phyloP scores from a whole-genome alignment of 2,113 vertebrate genomes.

The Mystacornis crossleyi region DNA sequence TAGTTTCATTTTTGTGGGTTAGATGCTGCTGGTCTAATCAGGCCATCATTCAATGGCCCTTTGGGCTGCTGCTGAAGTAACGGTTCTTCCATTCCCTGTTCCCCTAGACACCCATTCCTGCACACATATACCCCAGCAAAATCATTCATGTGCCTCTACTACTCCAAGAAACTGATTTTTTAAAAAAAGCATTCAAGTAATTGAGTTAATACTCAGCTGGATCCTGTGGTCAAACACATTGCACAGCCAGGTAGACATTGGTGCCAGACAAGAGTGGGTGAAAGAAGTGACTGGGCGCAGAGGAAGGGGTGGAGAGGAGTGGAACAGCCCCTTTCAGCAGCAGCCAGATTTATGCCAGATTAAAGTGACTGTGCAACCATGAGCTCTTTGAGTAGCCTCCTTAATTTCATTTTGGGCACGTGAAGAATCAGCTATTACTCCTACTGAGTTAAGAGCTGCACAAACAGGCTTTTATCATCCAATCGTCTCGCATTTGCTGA shows the following conservation, averaged over 20 bases:
- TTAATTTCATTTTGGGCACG: conserved; percentile 48
- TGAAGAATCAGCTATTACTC: conserved; percentile 32
- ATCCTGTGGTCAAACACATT: neutral
- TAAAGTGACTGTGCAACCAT: conserved; percentile 50
- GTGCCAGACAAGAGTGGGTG: neutral
- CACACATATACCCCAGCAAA: neutral
- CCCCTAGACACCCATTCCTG: neutral
- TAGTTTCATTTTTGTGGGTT: neutral
- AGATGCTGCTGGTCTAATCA: neutral
- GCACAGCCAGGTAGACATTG: neutral
- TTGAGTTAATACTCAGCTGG: neutral
- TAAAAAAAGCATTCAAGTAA: neutral
- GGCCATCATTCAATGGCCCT: neutral
- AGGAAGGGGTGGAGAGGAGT: neutral
- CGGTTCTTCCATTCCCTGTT: neutral
- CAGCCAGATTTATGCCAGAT: conserved; percentile 43
- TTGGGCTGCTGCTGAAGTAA: neutral
- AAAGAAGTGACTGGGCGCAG: neutral
- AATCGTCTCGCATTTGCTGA: neutral
- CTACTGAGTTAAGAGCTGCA: neutral
- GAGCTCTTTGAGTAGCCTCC: conserved; percentile 32
- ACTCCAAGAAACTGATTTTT: neutral
- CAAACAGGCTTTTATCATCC: conserved; percentile 42
- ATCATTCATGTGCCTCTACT: neutral
- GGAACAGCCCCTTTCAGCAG: conserved; percentile 33